Base-by-base conservation (phyloP, 2,797 vertebrate genomes). In the Ciconia nigra region DNA sequence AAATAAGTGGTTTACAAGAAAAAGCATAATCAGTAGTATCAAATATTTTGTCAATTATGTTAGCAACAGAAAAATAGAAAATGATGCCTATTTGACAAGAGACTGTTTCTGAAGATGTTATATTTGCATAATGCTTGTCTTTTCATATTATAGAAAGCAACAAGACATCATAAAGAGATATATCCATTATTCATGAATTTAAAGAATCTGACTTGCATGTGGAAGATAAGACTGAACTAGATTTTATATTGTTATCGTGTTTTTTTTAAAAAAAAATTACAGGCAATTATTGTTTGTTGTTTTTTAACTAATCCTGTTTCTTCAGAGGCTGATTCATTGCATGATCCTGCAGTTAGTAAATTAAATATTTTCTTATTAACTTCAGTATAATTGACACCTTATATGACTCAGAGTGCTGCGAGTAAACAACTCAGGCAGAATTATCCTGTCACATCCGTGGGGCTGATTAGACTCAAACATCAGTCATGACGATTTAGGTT, bases 21-120 rank as follows among this genome's bases (percentile, higher is more conserved):
- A 97, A 95, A 88, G 78, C 81, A 94, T 97, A 96, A 98, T 97
- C 96, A 97, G 94, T 89, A 82, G 58, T 93, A 96, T 96, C 84
- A 88, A 94, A 90, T 97, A 94, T 97, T 98, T 97, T 97, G 97
- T 97, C 96, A 97, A 97, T 97, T 98, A 95, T 94, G 97, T 97
- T 98, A 98, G 90, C 94, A 95, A 84, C 89, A 96, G 91, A 96
- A 95, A 97, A 97, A 96, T 93, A 95, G 78, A 97, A 98, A 89
- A 94, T 31, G 5, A 92, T 96, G 87, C 67, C 57, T 94, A 63
- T 96, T 97, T 97, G 96, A 97, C 90, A 96, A 93, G 87, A 95
- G 54, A 90, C 93, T 94, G 84, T 91, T 98, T 95, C 47, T 96
- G 74, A 77, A 94, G 94, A 92, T 85, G 83, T 65, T 79, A 33